Evolutionary conservation across 2,797 vertebrate genomes (phyloP).

Genomic region (Trachops cirrhosus): DNA sequence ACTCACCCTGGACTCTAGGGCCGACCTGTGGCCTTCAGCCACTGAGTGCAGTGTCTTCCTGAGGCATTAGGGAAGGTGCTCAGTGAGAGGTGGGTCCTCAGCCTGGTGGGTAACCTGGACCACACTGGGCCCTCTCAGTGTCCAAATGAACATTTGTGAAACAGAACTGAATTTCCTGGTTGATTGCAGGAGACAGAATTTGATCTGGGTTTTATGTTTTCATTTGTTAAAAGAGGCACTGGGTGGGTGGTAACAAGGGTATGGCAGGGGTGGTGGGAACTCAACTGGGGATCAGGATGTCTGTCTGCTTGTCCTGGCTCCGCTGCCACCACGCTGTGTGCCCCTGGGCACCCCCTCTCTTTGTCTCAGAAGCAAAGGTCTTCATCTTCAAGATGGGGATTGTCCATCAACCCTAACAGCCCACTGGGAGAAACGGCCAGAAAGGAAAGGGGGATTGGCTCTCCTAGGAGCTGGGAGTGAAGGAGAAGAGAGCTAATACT

Average conservation of each 20-base stretch:
- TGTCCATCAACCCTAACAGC: background rate
- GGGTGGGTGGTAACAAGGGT: background rate
- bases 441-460: background rate
- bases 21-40: background rate
- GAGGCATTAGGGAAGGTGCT: background rate
- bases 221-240: constrained; percentile 27
- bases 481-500: background rate
- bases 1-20: background rate
- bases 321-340: background rate
- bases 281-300: background rate
- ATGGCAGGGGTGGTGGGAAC: background rate
- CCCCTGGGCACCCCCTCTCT: background rate
- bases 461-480: background rate
- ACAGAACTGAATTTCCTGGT: constrained; percentile 52
- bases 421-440: background rate
- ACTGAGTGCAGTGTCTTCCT: background rate
- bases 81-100: background rate
- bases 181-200: constrained; percentile 46
- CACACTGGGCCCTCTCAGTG: background rate
- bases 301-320: background rate
- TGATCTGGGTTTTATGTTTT: constrained; percentile 60
- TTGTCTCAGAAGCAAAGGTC: background rate
- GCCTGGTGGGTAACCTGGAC: background rate
- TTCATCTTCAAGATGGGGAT: background rate
- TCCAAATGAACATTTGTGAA: constrained; percentile 42